Percentiles rank a stretch among this genome's conserved stretches.
Conservation (phyloP, 2,797 vertebrate genomes). For the Sebastes vulpes region DNA sequence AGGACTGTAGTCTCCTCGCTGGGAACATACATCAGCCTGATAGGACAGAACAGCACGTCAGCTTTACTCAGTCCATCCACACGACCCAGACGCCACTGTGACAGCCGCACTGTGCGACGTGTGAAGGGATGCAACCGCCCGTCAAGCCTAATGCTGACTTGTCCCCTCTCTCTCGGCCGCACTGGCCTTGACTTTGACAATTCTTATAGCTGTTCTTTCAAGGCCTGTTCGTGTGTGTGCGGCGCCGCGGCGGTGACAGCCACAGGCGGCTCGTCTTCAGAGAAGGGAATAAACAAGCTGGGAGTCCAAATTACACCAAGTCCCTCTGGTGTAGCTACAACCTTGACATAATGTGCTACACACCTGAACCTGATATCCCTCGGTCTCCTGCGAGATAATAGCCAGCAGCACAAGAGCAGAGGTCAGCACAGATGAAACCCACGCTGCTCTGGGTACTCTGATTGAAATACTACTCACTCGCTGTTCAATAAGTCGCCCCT, state of each 20-base stretch:
- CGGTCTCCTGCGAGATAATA: slow-evolving; percentile 30
- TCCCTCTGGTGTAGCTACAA: slow-evolving; percentile 65
- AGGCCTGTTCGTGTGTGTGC: not conserved
- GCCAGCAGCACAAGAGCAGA: slow-evolving; percentile 29
- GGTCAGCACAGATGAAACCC: slow-evolving; percentile 52
- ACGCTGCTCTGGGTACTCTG: slow-evolving; percentile 28
- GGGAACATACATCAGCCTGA: slow-evolving; percentile 79
- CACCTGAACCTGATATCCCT: slow-evolving; percentile 59
- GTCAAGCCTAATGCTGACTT: slow-evolving; percentile 43
- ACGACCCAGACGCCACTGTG: slow-evolving; percentile 46
- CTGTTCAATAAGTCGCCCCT: slow-evolving; percentile 2
- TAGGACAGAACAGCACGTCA: slow-evolving; percentile 75
- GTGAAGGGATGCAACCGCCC: slow-evolving; percentile 54
- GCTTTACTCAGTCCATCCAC: slow-evolving; percentile 59
- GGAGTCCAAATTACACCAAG: slow-evolving; percentile 50
- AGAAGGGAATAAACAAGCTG: slow-evolving; percentile 43
- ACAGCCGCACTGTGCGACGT: slow-evolving; percentile 49
- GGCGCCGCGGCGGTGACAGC: not conserved
- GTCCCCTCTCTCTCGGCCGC: slow-evolving; percentile 7
- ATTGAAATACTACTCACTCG: slow-evolving; percentile 36
- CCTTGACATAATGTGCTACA: slow-evolving; percentile 74
- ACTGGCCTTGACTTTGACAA: slow-evolving; percentile 30
- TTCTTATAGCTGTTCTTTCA: slow-evolving; percentile 15
- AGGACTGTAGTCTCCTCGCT: slow-evolving; percentile 71
- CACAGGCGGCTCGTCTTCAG: slow-evolving; percentile 18